Percentiles rank a stretch among this genome's conserved stretches.
These are phyloP conservation scores for Tiliacea citrago DNA, from an alignment of 2,888 invertebrate species.

Conservation along the genomic window DNA sequence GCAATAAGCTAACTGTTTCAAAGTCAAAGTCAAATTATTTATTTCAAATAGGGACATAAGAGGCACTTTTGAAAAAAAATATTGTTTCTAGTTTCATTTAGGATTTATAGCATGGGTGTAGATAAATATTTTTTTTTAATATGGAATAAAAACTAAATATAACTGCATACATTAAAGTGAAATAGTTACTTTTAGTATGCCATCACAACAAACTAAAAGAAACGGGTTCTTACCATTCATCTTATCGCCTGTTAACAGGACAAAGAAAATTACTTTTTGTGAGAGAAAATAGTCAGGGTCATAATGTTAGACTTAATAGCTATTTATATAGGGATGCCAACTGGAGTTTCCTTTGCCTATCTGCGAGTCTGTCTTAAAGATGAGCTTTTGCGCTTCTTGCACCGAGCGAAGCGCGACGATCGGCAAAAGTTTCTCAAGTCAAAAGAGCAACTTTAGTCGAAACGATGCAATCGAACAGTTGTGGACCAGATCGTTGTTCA, in stretches of 20 bases:
- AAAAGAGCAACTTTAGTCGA: constrained; percentile 51
- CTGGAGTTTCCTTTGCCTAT: constrained; percentile 46
- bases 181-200: constrained; percentile 11
- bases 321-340: constrained; percentile 49
- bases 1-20: too few relatives aligned
- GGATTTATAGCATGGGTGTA: too few relatives aligned
- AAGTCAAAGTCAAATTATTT: too few relatives aligned
- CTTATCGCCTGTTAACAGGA: constrained; percentile 26
- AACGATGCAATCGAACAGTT: constrained; percentile 46
- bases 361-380: constrained; percentile 32
- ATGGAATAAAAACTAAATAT: neutral
- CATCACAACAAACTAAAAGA: constrained; percentile 20
- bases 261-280: constrained; percentile 19
- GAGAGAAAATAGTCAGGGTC: constrained; percentile 15
- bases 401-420: constrained; percentile 38
- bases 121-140: too few relatives aligned
- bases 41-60: too few relatives aligned
- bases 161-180: neutral
- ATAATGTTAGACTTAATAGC: constrained; percentile 27
- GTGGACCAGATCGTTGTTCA: constrained; percentile 36
- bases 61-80: too few relatives aligned
- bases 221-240: constrained; percentile 25
- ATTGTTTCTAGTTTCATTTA: too few relatives aligned
- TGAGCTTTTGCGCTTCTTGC: constrained; percentile 44
- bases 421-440: constrained; percentile 47